phyloP scores from a whole-genome alignment of 2,888 invertebrate genomes.

The Lasioglossum marginatum region DNA sequence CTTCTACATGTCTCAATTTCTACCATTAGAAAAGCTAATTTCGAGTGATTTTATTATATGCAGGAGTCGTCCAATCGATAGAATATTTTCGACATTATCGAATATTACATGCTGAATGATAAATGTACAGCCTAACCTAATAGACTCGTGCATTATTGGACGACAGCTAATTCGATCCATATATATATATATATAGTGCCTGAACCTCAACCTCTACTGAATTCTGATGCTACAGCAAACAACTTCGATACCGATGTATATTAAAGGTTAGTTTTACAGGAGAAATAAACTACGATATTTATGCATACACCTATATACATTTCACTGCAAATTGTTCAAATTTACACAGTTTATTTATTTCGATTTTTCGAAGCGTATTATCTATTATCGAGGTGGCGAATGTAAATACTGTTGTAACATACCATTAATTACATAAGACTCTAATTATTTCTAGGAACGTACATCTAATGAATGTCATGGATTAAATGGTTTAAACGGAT shows the following conservation, averaged over 20 bases:
- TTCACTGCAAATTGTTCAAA: not conserved
- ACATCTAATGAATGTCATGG: not conserved
- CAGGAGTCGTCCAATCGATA: not conserved
- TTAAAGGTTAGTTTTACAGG: constrained; percentile 43
- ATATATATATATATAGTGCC: no score
- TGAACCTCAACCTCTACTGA: not conserved
- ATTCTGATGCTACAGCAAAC: not conserved
- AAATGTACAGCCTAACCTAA: not conserved
- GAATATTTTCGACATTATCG: not conserved
- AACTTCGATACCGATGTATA: not conserved
- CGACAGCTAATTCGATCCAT: not conserved
- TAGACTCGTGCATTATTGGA: not conserved
- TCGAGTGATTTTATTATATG: not conserved
- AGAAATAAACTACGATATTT: not conserved
- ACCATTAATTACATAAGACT: constrained; percentile 19
- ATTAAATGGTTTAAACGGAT: constrained; percentile 6
- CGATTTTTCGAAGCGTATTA: not conserved
- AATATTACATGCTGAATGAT: not conserved
- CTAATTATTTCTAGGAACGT: constrained; percentile 19
- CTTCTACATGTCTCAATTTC: not conserved
- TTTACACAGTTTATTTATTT: not conserved
- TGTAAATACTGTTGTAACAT: not conserved
- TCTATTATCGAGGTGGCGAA: not conserved
- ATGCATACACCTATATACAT: not conserved
- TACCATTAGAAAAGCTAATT: constrained; percentile 6